Evolutionary conservation across 2,113 vertebrate genomes (phyloP).

Genomic region (Lycocorax pyrrhopterus): DNA sequence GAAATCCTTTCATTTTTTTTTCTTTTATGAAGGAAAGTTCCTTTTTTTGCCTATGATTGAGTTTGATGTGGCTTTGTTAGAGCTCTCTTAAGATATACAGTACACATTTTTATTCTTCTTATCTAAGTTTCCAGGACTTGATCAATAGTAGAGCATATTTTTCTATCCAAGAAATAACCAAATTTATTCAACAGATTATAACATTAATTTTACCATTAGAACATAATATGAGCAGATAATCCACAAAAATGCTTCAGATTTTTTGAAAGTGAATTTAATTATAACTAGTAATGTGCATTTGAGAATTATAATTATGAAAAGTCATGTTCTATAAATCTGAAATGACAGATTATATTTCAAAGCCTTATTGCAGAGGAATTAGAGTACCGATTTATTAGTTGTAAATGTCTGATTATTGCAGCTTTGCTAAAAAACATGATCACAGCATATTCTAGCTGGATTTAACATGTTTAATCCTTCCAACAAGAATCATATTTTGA

Average conservation of each 20-base stretch:
- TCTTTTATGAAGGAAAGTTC: slow-evolving; percentile 27
- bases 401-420: slow-evolving; percentile 78
- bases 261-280: slow-evolving; percentile 81
- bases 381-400: slow-evolving; percentile 76
- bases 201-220: slow-evolving; percentile 71
- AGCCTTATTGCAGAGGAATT: slow-evolving; percentile 77
- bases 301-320: slow-evolving; percentile 77
- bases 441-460: slow-evolving; percentile 67
- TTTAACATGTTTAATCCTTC: slow-evolving; percentile 73
- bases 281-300: slow-evolving; percentile 69
- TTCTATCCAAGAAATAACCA: slow-evolving; percentile 57
- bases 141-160: slow-evolving; percentile 51
- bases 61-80: slow-evolving; percentile 42
- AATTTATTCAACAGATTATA: slow-evolving; percentile 73
- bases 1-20: slow-evolving; percentile 20
- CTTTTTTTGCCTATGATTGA: slow-evolving; percentile 18
- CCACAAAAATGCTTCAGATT: slow-evolving; percentile 67
- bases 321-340: slow-evolving; percentile 74
- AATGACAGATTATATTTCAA: slow-evolving; percentile 81
- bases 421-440: slow-evolving; percentile 72
- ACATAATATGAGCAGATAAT: slow-evolving; percentile 70
- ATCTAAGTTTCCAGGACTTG: slow-evolving; percentile 60
- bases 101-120: slow-evolving; percentile 51
- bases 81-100: slow-evolving; percentile 30
- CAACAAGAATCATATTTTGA: slow-evolving; percentile 60